Base-by-base conservation (phyloP, 1,140 invertebrate species). In the Bradynema listronoti region DNA sequence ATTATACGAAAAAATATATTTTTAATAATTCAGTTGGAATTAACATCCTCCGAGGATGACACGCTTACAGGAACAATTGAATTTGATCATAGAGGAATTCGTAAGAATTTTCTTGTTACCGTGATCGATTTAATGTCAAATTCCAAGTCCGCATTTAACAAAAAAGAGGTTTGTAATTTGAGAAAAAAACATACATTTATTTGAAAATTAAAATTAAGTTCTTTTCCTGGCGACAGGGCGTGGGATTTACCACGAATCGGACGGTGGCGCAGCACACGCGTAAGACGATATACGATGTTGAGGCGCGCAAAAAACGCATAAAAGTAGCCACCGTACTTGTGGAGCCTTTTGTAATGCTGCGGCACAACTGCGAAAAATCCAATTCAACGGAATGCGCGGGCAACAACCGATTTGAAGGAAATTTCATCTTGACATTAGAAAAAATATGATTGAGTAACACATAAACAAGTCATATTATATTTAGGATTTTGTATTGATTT, bases 401-500 rank as follows among this genome's bases (percentile, higher is more conserved):
- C 27, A 79, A 80, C 58, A 65, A 73, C 7, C 56, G 65, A 19
- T 79, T 72, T 56, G 77, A 79, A 57, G 78, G 78, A 9, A n/a
- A n/a, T n/a, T n/a, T n/a, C n/a, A n/a, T n/a, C n/a, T n/a, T n/a
- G n/a, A n/a, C n/a, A n/a, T n/a, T n/a, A n/a, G n/a, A n/a, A n/a
- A n/a, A n/a, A n/a, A n/a, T n/a, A n/a, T n/a, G n/a, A n/a, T n/a
- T n/a, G n/a, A n/a, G n/a, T n/a, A n/a, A n/a, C n/a, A n/a, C n/a
- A n/a, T n/a, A n/a, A n/a, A n/a, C n/a, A n/a, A n/a, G n/a, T n/a
- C n/a, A n/a, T n/a, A n/a, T n/a, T n/a, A n/a, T n/a, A n/a, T n/a
- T n/a, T n/a, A n/a, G n/a, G n/a, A n/a, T 79, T 76, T 63, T 79
- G 78, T 56, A 77, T 79, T 22, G 78, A 79, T 61, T 57, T 79